Conservation (phyloP, 2,113 vertebrate species). For the Bambusicola thoracicus region DNA sequence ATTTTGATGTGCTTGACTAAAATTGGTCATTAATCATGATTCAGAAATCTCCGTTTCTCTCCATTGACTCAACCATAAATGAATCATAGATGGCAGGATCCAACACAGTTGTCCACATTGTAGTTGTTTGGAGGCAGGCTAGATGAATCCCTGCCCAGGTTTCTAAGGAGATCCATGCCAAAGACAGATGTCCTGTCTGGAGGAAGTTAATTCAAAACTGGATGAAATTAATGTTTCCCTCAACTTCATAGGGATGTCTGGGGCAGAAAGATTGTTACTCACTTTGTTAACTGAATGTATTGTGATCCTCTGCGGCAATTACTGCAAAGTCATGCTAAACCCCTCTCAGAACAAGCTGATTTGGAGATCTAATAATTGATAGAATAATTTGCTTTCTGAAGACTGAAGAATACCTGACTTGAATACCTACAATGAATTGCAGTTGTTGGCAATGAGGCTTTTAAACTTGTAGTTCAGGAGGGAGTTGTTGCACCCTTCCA, state of each 20-base stretch:
- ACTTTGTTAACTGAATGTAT: neutral
- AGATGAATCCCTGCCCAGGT: neutral
- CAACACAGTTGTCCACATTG: neutral
- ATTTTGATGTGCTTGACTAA: slow-evolving; percentile 9
- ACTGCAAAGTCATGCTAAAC: neutral
- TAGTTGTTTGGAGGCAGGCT: neutral
- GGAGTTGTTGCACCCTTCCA: neutral
- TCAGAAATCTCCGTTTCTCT: neutral
- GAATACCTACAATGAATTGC: neutral
- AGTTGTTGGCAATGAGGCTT: neutral
- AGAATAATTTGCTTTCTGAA: neutral
- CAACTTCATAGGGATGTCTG: neutral
- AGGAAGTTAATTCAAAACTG: neutral
- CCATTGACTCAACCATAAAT: neutral
- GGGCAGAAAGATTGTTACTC: neutral
- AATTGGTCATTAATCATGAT: slow-evolving; percentile 12
- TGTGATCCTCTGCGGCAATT: neutral
- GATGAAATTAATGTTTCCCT: neutral
- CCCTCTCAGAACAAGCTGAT: neutral
- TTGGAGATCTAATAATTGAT: neutral
- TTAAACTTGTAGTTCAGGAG: neutral
- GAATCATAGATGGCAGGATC: neutral
- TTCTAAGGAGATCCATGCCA: neutral
- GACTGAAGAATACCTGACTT: neutral
- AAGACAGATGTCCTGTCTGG: neutral